These are phyloP conservation scores for Cuniculus paca DNA, from an alignment of 2,797 vertebrate genomes.

Conservation along the genomic window DNA sequence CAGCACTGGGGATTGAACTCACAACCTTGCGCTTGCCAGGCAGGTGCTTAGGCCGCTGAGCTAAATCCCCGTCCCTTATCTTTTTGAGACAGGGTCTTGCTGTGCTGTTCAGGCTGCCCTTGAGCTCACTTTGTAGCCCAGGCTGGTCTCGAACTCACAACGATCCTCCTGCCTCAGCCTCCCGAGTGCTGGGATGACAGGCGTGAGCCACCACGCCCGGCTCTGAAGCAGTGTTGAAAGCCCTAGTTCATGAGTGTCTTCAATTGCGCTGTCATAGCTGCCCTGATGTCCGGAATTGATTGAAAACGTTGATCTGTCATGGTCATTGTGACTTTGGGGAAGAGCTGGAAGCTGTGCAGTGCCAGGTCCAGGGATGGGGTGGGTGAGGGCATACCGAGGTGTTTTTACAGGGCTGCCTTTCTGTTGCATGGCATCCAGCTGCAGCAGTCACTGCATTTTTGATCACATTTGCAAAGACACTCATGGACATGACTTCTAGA, in stretches of 20 bases:
- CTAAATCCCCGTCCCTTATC: too few relatives aligned
- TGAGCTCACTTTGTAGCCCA: too few relatives aligned
- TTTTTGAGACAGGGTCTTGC: too few relatives aligned
- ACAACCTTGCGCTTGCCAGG: too few relatives aligned
- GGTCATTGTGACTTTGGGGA: not conserved
- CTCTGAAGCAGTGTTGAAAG: not conserved
- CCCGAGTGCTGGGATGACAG: too few relatives aligned
- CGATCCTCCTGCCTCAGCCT: too few relatives aligned
- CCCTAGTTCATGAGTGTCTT: not conserved
- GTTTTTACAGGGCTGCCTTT: not conserved
- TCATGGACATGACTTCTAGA: not conserved
- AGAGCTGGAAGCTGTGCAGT: not conserved
- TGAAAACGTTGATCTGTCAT: not conserved
- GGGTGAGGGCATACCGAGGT: not conserved
- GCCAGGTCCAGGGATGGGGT: not conserved
- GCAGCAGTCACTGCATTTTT: not conserved
- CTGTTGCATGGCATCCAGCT: not conserved
- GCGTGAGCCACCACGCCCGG: too few relatives aligned
- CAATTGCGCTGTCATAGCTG: not conserved
- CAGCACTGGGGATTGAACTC: too few relatives aligned
- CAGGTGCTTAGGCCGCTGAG: too few relatives aligned
- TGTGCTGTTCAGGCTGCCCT: too few relatives aligned
- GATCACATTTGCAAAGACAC: not conserved
- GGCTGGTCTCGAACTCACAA: too few relatives aligned
- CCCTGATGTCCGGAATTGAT: not conserved